phyloP scores from a whole-genome alignment of 2,113 vertebrate species.

The Nycticebus coucang region DNA sequence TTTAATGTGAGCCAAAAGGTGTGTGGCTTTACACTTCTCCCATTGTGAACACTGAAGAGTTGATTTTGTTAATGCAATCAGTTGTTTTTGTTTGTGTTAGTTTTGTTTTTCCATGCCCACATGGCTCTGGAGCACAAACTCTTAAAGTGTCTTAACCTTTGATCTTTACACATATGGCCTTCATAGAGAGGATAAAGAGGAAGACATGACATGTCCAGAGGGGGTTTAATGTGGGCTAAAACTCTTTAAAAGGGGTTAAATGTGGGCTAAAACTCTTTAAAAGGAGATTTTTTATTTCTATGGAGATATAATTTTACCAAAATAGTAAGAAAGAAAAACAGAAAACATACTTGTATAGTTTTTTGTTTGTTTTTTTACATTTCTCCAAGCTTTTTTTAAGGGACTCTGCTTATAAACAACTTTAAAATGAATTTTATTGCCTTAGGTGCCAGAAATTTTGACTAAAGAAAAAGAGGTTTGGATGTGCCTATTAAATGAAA shows the following conservation, averaged over 20 bases:
- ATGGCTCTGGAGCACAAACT: no score
- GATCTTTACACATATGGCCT: not conserved
- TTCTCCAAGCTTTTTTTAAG: constrained; percentile 27
- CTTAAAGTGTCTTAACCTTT: constrained; percentile 11
- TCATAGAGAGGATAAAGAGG: not conserved
- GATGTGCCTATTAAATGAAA: not conserved
- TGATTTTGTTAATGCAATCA: not conserved
- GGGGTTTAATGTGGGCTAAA: not conserved
- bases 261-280: constrained; percentile 13
- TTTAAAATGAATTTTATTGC: constrained; percentile 47
- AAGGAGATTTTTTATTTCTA: constrained; percentile 4
- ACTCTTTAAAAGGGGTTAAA: constrained; percentile 16
- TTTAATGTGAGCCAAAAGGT: not conserved
- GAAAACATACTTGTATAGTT: constrained; percentile 13
- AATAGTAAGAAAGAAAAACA: not conserved
- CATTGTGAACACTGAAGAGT: not conserved
- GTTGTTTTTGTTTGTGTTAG: not conserved
- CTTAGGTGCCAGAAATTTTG: constrained; percentile 1
- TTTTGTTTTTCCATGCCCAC: no score
- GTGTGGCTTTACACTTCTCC: not conserved
- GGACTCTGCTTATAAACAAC: not conserved
- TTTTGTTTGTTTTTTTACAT: not conserved
- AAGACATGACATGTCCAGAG: not conserved
- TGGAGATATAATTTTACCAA: constrained; percentile 9
- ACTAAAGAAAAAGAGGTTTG: not conserved